These are phyloP conservation scores for Microcaecilia unicolor DNA, from an alignment of 2,797 vertebrate genomes.

Conservation along the genomic window DNA sequence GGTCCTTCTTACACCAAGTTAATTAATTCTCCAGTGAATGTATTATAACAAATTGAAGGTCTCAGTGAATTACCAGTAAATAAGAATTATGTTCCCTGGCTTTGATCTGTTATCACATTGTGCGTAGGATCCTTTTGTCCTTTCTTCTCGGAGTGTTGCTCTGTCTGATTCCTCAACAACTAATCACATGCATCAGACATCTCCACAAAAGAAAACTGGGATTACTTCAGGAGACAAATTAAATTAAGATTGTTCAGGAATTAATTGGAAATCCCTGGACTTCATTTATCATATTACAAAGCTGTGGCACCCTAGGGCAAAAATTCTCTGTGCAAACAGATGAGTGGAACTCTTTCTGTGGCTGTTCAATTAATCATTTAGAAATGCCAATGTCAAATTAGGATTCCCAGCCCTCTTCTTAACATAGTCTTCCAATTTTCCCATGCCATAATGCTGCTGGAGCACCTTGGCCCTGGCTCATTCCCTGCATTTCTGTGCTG, in stretches of 20 bases:
- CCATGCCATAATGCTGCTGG: too few relatives aligned
- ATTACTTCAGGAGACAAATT: slow-evolving; percentile 52
- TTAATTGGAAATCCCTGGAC: slow-evolving; percentile 32
- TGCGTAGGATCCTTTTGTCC: slow-evolving; percentile 7
- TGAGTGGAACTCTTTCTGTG: background rate
- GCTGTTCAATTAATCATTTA: background rate
- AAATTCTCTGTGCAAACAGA: slow-evolving; percentile 20
- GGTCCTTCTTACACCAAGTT: slow-evolving; percentile 7
- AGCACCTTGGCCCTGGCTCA: too few relatives aligned
- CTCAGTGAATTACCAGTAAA: slow-evolving; percentile 28
- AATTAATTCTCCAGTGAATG: slow-evolving; percentile 42
- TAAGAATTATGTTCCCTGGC: slow-evolving; percentile 9
- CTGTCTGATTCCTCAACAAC: slow-evolving; percentile 10
- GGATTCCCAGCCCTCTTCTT: slow-evolving; percentile 5
- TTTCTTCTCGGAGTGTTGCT: slow-evolving; percentile 8
- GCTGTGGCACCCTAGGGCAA: slow-evolving; percentile 21
- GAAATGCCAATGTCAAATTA: slow-evolving; percentile 3
- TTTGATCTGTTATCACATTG: slow-evolving; percentile 33
- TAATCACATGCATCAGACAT: slow-evolving; percentile 47
- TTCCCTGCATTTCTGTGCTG: too few relatives aligned
- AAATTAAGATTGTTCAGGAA: slow-evolving; percentile 47
- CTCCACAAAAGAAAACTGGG: slow-evolving; percentile 40
- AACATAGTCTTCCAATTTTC: slow-evolving; percentile 1
- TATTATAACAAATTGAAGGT: slow-evolving; percentile 10
- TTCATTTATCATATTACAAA: slow-evolving; percentile 41